Conservation (phyloP, 2,888 invertebrate species). For the Pterostichus madidus region DNA sequence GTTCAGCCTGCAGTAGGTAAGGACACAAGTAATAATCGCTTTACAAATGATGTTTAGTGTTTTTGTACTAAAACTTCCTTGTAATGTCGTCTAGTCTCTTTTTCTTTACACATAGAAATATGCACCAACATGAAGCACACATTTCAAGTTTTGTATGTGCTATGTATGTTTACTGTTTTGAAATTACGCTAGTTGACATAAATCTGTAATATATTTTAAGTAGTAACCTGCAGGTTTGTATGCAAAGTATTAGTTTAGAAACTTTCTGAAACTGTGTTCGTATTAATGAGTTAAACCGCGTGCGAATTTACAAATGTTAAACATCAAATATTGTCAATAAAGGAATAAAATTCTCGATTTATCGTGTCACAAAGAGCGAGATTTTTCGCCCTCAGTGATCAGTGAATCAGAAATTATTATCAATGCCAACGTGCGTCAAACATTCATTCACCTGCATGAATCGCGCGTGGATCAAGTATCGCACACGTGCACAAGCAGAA, state of each 20-base stretch:
- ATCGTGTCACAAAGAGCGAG: conserved; percentile 17
- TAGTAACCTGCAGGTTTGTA: conserved; percentile 9
- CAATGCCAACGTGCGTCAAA: background rate
- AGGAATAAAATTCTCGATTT: conserved; percentile 20
- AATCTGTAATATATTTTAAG: too few relatives aligned
- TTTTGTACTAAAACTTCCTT: conserved; percentile 19
- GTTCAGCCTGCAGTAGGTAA: conserved; percentile 79
- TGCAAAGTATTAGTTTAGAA: background rate
- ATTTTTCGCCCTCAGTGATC: conserved; percentile 58
- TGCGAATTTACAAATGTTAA: conserved; percentile 17
- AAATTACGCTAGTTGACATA: background rate
- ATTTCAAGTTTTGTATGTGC: background rate
- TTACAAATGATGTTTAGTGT: conserved; percentile 51
- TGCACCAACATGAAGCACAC: conserved; percentile 37
- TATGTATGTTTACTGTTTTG: conserved; percentile 17
- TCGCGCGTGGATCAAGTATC: conserved; percentile 45
- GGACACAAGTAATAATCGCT: conserved; percentile 70
- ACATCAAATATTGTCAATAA: conserved; percentile 6
- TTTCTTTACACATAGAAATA: background rate
- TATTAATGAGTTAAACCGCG: background rate
- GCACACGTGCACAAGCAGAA: conserved; percentile 20
- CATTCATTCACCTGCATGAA: too few relatives aligned
- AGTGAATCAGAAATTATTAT: conserved; percentile 63
- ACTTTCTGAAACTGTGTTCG: background rate
- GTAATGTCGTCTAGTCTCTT: background rate